These are phyloP conservation scores for Chaetura pelagica DNA, from an alignment of 2,113 vertebrate species.

Conservation along the genomic window DNA sequence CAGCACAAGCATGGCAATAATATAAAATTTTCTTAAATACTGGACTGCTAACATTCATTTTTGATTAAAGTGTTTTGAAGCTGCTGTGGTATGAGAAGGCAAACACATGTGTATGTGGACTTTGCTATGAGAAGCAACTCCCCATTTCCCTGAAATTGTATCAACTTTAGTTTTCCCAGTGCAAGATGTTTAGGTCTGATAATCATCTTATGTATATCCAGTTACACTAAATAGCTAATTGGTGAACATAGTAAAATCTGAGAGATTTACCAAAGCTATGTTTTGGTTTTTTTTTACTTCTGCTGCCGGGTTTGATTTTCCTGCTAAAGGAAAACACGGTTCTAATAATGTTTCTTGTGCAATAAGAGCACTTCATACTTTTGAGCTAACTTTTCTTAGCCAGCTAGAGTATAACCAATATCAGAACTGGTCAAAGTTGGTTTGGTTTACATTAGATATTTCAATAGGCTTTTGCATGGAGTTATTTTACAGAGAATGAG, in stretches of 20 bases:
- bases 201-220: background rate
- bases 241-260: background rate
- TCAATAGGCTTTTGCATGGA: slow-evolving; percentile 14
- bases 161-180: background rate
- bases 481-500: slow-evolving; percentile 19
- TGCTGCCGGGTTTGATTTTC: background rate
- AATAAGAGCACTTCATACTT: background rate
- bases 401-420: background rate
- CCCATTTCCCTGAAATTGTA: background rate
- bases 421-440: background rate
- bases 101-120: background rate
- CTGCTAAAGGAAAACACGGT: slow-evolving; percentile 5
- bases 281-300: background rate
- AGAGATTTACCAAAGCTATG: background rate
- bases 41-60: background rate
- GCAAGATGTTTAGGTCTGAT: background rate
- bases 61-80: background rate
- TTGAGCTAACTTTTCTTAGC: slow-evolving; percentile 16
- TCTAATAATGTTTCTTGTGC: slow-evolving; percentile 41
- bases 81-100: background rate
- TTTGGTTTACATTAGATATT: slow-evolving; percentile 41
- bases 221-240: background rate
- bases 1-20: background rate
- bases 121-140: background rate
- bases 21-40: background rate